Base-by-base conservation (phyloP, 2,113 vertebrate genomes). In the Oncorhynchus masou region DNA sequence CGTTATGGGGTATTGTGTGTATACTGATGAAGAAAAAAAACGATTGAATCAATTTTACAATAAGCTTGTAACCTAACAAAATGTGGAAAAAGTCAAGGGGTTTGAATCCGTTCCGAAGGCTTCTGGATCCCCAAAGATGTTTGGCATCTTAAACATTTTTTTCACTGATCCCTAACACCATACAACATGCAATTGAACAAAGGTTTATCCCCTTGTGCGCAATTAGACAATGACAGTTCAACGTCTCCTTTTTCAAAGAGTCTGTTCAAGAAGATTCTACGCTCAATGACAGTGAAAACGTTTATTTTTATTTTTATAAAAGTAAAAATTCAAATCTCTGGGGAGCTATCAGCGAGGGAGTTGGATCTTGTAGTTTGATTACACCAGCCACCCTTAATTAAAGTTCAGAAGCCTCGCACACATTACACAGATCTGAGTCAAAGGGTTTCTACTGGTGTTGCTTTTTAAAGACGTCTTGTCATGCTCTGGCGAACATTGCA, bases 401-500 rank as follows among this genome's bases (percentile, higher is more conserved):
- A 91, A 89, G 87, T 70, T 70, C 68, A 70, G 68, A 39, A 31
- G 45, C 68, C 39, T 20, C 12, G 11, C 45, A 20, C 12, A 20
- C 12, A 20, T 83, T 82, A 89, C 85, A 85, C 87, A 87, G 86
- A 87, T 89, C 86, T 84, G 85, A 87, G 87, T 88, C 86, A 87
- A 87, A 89, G 87, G 83, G 82, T 87, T 90, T 85, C 84, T 83
- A 89, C 87, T 86, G 84, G 73, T 88, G 89, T 87, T 88, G 84
- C 76, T 89, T 89, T 88, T 91, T 85, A 89, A 89, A 90, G 86
- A 90, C 85, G 86, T 83, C 91, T 91, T 84, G 84, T 89, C 88
- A 89, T 74, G 81, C 79, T 84, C 88, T 81, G 81, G 85, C 88
- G 83, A 87, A 89, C 89, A 88, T 83, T 84, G 87, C 86, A 83